Percentiles rank a stretch among this genome's conserved stretches.
Evolutionary conservation across 2,888 invertebrate genomes (phyloP).

Genomic region (Calameuta filiformis): DNA sequence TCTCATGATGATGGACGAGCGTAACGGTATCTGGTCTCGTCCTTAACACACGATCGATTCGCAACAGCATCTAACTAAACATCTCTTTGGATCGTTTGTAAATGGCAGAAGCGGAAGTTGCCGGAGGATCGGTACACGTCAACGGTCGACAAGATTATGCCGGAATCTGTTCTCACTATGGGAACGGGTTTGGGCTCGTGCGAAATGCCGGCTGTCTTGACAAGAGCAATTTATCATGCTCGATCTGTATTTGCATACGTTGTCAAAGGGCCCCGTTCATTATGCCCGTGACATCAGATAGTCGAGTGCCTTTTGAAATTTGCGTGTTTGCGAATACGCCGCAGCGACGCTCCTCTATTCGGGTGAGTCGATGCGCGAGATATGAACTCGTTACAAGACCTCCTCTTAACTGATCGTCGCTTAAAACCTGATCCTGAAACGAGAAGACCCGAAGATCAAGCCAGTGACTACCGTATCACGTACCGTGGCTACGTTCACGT

Average conservation of each 20-base stretch:
- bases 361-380: constrained; percentile 56
- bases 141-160: constrained; percentile 58
- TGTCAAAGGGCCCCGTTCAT: constrained; percentile 61
- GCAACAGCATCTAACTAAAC: background rate
- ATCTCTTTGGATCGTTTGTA: background rate
- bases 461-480: constrained; percentile 24
- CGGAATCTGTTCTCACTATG: constrained; percentile 46
- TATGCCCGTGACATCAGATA: constrained; percentile 62
- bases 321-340: constrained; percentile 64
- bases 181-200: constrained; percentile 63
- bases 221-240: constrained; percentile 66
- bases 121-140: constrained; percentile 5
- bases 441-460: constrained; percentile 29
- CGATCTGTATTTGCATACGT: constrained; percentile 66
- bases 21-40: background rate
- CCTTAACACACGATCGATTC: background rate
- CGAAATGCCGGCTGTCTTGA: constrained; percentile 65
- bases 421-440: constrained; percentile 7
- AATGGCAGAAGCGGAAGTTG: background rate
- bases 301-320: constrained; percentile 66
- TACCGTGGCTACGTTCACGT: background rate
- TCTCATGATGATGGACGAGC: background rate
- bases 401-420: constrained; percentile 31
- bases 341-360: constrained; percentile 38
- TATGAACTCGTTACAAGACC: constrained; percentile 39